phyloP scores from a whole-genome alignment of 1,140 invertebrate genomes.

The Temnothorax curvispinosus region DNA sequence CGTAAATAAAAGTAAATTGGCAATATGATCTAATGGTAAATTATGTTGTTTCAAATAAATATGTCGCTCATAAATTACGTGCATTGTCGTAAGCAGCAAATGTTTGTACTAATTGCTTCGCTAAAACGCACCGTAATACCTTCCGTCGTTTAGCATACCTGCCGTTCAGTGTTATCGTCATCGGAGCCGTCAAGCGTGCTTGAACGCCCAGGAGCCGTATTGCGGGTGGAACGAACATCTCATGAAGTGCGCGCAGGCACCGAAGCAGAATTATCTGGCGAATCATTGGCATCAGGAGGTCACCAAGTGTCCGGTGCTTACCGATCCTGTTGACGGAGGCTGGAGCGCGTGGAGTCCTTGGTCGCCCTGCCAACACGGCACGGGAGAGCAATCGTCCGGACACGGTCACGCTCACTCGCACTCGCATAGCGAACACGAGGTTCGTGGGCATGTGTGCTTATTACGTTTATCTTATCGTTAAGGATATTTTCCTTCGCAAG shows the following conservation, averaged over 20 bases:
- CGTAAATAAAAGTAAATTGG: background rate
- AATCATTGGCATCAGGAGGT: constrained; percentile 91
- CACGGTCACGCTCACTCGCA: constrained; percentile 66
- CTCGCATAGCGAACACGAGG: constrained; percentile 71
- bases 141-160: constrained; percentile 86
- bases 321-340: constrained; percentile 88
- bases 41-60: background rate
- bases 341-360: constrained; percentile 86
- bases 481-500: background rate
- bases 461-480: background rate
- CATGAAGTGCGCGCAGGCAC: constrained; percentile 90
- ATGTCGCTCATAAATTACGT: background rate
- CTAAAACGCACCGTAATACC: constrained; percentile 20
- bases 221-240: constrained; percentile 95
- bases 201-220: constrained; percentile 96
- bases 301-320: constrained; percentile 88
- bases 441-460: constrained; percentile 20
- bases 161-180: constrained; percentile 92
- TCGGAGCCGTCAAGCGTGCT: constrained; percentile 89
- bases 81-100: background rate
- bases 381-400: constrained; percentile 78
- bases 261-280: constrained; percentile 87
- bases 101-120: background rate
- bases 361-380: constrained; percentile 84
- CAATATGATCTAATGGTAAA: background rate